These are phyloP conservation scores for Lacanobia wlatinum DNA, from an alignment of 2,888 invertebrate species.

Conservation along the genomic window DNA sequence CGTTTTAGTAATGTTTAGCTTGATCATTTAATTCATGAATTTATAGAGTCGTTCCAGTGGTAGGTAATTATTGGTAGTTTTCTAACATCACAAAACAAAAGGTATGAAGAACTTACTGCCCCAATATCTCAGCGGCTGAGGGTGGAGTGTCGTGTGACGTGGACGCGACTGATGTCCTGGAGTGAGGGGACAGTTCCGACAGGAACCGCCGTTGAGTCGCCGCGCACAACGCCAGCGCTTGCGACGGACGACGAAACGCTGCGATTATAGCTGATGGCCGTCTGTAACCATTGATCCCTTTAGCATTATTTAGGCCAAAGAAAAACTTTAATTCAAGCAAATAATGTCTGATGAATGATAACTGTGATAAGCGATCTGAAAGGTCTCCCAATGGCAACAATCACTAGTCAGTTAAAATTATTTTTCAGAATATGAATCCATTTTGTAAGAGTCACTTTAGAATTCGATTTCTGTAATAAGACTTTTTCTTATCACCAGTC, in stretches of 20 bases:
- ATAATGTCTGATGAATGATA: no score
- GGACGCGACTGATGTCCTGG: conserved; percentile 83
- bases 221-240: conserved; percentile 91
- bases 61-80: neutral
- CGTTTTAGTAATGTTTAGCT: neutral
- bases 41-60: neutral
- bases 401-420: no score
- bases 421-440: no score
- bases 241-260: conserved; percentile 91
- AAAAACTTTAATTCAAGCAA: neutral
- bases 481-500: no score
- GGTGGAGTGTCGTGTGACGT: conserved; percentile 81
- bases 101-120: conserved; percentile 76
- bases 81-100: neutral
- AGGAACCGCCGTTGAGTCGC: conserved; percentile 87
- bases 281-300: conserved; percentile 71
- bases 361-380: no score
- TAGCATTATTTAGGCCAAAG: neutral
- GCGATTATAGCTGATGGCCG: conserved; percentile 92
- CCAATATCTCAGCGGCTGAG: conserved; percentile 85
- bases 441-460: no score
- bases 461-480: no score
- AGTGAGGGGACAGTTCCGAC: conserved; percentile 83
- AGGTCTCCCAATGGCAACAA: no score
- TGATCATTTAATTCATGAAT: neutral